Evolutionary conservation across 2,888 invertebrate species (phyloP).

Genomic region (Pristionchus arcanus): DNA sequence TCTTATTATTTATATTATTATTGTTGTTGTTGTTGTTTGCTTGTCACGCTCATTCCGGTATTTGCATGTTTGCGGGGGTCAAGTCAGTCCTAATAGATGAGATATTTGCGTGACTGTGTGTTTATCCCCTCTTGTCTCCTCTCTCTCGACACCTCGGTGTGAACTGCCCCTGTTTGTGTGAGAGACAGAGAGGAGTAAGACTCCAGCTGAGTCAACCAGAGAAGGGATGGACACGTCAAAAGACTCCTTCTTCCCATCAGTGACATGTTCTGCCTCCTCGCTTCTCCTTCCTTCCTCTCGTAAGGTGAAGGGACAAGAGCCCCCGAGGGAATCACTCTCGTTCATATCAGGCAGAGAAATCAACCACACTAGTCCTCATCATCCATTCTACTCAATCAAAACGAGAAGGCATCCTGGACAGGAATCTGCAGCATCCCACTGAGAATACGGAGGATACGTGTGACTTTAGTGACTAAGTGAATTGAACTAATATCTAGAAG

Average conservation of each 20-base stretch:
- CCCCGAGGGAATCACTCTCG: background rate
- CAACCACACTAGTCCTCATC: conserved; percentile 45
- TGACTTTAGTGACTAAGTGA: background rate
- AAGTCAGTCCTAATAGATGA: background rate
- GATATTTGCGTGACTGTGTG: background rate
- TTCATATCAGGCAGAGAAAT: conserved; percentile 26
- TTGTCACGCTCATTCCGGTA: background rate
- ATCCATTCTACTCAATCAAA: conserved; percentile 56
- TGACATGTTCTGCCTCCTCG: conserved; percentile 11
- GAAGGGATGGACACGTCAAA: conserved; percentile 36
- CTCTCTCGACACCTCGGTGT: conserved; percentile 4
- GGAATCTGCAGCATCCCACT: background rate
- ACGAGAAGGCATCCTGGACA: conserved; percentile 24
- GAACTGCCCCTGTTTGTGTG: background rate
- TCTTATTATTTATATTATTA: background rate
- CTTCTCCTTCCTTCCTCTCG: background rate
- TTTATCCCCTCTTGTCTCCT: background rate
- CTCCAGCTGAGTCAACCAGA: conserved; percentile 50
- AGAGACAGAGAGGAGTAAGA: background rate
- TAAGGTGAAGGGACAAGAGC: conserved; percentile 25
- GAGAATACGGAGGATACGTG: background rate
- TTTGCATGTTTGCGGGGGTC: background rate
- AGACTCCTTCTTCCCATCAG: background rate
- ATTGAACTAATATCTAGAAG: background rate
- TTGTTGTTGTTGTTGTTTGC: too few relatives aligned